Base-by-base conservation (phyloP, 2,797 vertebrate genomes). In the Dermochelys coriacea region DNA sequence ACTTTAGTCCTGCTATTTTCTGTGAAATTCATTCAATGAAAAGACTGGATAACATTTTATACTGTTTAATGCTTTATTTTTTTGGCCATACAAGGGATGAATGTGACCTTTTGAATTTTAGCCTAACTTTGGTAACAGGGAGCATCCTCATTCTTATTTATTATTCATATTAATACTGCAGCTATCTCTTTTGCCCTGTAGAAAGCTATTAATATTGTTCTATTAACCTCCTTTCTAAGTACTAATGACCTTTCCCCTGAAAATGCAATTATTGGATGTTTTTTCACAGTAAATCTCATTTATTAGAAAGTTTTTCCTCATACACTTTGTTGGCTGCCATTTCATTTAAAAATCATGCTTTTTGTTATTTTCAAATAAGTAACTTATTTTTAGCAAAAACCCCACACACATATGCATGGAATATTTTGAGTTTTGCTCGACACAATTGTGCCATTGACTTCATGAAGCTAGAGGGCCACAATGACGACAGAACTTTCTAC, bases 261-360 rank as follows among this genome's bases (percentile, higher is more conserved):
- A 98, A 98, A 97, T 96, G 97, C 95, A 97, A 98, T 97, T 97
- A 97, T 96, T 97, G 95, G 91, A 97, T 97, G 97, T 98, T 98
- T 97, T 98, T 98, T 82, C 95, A 92, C 96, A 98, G 97, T 98
- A 98, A 98, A 98, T 98, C 98, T 98, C 95, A 97, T 97, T 97
- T 97, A 97, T 98, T 98, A 98, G 97, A 98, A 96, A 95, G 41
- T 96, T 96, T 97, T 94, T 96, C 93, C 97, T 98, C 96, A 91
- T 97, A 96, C 97, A 97, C 98, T 98, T 96, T 97, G 94, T 96
- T 97, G 97, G 96, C 87, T 97, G 96, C 90, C 91, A 94, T 97
- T 98, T 97, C 93, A 95, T 98, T 91, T 77, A 95, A 93, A 95
- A 94, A 93, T 92, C 95, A 93, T 91, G 90, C 95, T 97, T 92